A percentile compares a stretch with the other conserved stretches of the same genome.
phyloP scores from a whole-genome alignment of 2,888 invertebrate genomes.

The Caenorhabditis virilis region DNA sequence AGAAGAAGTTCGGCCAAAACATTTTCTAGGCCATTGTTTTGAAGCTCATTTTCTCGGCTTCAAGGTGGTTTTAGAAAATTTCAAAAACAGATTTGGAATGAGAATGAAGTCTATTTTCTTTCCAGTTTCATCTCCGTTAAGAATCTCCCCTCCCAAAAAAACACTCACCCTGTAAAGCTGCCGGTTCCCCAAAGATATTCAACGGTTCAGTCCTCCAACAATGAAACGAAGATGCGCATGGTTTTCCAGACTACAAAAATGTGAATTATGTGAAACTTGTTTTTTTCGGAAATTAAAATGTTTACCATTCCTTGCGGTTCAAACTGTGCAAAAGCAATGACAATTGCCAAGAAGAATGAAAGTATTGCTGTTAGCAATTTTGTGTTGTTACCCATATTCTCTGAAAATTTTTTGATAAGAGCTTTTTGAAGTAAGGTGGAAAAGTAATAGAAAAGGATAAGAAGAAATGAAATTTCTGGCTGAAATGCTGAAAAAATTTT shows the following conservation, averaged over 20 bases:
- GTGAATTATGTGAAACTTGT: not conserved
- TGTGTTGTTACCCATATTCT: constrained; percentile 40
- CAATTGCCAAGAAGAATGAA: constrained; percentile 24
- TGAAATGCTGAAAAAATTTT: constrained; percentile 1
- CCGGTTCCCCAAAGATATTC: constrained; percentile 39
- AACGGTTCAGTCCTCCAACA: constrained; percentile 50
- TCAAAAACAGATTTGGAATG: too few species aligned
- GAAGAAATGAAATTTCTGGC: not conserved
- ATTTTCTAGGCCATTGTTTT: too few species aligned
- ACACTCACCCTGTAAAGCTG: constrained; percentile 23
- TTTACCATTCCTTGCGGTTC: constrained; percentile 11
- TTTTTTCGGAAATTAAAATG: not conserved
- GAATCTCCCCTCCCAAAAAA: too few species aligned
- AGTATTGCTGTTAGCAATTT: constrained; percentile 25
- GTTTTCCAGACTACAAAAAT: constrained; percentile 32
- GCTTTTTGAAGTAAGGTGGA: not conserved
- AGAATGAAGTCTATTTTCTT: too few species aligned
- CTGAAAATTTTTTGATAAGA: constrained; percentile 4
- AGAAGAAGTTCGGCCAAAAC: too few species aligned
- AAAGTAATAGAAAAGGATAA: not conserved
- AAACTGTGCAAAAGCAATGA: constrained; percentile 22
- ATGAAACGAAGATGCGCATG: constrained; percentile 44
- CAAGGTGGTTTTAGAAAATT: too few species aligned
- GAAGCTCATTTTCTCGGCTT: too few species aligned
- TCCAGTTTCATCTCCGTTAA: too few species aligned